Base-by-base conservation (phyloP, 1,140 invertebrate genomes). In the Tenebrio molitor region DNA sequence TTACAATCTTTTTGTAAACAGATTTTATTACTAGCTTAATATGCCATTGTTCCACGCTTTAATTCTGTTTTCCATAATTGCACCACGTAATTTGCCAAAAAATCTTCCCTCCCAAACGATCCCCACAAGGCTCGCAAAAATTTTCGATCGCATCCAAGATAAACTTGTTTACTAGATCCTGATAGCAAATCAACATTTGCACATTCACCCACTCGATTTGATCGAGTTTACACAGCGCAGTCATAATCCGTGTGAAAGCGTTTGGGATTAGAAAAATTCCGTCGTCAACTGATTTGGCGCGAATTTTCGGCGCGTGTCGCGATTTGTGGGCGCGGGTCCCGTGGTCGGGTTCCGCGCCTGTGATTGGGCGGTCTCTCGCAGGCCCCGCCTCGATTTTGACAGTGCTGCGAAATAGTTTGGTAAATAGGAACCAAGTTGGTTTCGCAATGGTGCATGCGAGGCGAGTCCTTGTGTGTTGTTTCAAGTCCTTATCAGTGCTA, bases 1-100 rank as follows among this genome's bases (percentile, higher is more conserved):
- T 33, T 7, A 39, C 4, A 39, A 39, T 39, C 36, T 39, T 12
- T 39, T 39, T 12, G 50, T 58, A 58, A 58, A 58, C 23, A 58
- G 12, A 58, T 58, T 58, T 58, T 58, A 58, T 58, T 58, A 23
- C 14, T 6, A 17, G 16, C 23, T 50, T 58, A 25, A 58, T 5
- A 58, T 17, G 1, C 50, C 23, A 58, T 58, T 58, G 50, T 58
- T 29, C 15, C 3, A 1, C 19, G 23, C n/a, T 14, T 50, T 53
- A 53, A 25, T 29, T 58, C 29, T 29, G 23, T 58, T 58, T 39
- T 39, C 36, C 6, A n/a, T 58, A 15, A 12, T 58, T 58, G 10
- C n/a, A 8, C 12, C 5, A 7, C 19, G 1, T 23, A 39, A 39
- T 53, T 53, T 16, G 7, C 19, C 21, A 2, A 58, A 58, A 58